Conservation (phyloP, 2,888 invertebrate species). For the Euphydryas editha region DNA sequence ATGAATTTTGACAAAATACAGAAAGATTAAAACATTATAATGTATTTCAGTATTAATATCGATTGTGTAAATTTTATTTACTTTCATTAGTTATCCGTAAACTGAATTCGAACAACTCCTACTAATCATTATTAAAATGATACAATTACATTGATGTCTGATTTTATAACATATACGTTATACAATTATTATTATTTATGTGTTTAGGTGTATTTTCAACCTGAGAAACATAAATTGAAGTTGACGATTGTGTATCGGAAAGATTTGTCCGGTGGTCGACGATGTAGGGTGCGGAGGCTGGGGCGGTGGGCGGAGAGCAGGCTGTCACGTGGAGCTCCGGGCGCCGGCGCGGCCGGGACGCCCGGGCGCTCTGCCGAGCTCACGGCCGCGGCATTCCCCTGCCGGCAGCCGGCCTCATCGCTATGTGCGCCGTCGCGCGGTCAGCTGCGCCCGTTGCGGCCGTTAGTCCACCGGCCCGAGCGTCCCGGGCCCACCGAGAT, state of each 20-base stretch:
- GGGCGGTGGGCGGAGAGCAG: slow-evolving; percentile 52
- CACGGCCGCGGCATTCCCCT: slow-evolving; percentile 72
- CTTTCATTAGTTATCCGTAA: too few relatives aligned
- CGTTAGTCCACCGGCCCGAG: slow-evolving; percentile 63
- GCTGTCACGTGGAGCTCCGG: slow-evolving; percentile 60
- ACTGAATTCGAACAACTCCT: too few relatives aligned
- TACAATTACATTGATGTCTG: neutral
- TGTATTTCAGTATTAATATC: neutral
- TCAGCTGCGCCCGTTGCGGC: slow-evolving; percentile 62
- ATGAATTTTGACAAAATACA: too few relatives aligned
- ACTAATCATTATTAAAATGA: neutral
- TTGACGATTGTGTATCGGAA: slow-evolving; percentile 75
- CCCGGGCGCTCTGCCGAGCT: slow-evolving; percentile 69
- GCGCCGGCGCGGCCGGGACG: slow-evolving; percentile 78
- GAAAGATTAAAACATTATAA: too few relatives aligned
- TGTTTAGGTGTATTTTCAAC: slow-evolving; percentile 37
- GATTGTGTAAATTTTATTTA: neutral
- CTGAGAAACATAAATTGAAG: slow-evolving; percentile 66
- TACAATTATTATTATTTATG: too few relatives aligned
- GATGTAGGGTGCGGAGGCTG: slow-evolving; percentile 50
- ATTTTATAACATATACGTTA: slow-evolving; percentile 8
- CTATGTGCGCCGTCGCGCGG: slow-evolving; percentile 68
- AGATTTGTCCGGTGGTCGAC: slow-evolving; percentile 63
- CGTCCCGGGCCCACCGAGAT: slow-evolving; percentile 71
- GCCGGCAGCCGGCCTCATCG: slow-evolving; percentile 70